Evolutionary conservation across 2,888 invertebrate species (phyloP).

Genomic region (Andrena dorsata): DNA sequence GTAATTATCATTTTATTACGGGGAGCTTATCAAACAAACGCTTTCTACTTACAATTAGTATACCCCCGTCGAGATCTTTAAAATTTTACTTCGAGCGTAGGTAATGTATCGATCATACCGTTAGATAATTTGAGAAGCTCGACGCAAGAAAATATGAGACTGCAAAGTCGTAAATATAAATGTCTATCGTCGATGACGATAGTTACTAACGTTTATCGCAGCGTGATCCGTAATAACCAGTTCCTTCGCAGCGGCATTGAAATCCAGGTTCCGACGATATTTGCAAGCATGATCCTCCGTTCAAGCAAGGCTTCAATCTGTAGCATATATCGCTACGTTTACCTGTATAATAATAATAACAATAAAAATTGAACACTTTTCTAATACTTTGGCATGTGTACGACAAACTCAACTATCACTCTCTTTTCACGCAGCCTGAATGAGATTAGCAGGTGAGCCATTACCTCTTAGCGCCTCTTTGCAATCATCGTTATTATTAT

Average conservation of each 20-base stretch:
- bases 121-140: conserved; percentile 5
- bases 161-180: conserved; percentile 25
- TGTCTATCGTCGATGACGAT: conserved; percentile 20
- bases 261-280: conserved; percentile 89
- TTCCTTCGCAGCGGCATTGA: conserved; percentile 90
- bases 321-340: conserved; percentile 88
- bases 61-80: too few relatives aligned
- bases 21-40: not conserved
- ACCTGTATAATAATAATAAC: conserved; percentile 60
- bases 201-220: conserved; percentile 89
- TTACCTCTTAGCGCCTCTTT: conserved; percentile 88
- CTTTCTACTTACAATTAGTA: conserved; percentile 1
- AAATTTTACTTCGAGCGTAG: not conserved
- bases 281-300: conserved; percentile 89
- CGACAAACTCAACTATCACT: conserved; percentile 1
- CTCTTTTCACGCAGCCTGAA: not conserved
- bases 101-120: not conserved
- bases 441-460: conserved; percentile 23
- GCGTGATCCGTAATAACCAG: conserved; percentile 90
- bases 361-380: conserved; percentile 8
- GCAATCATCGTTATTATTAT: conserved; percentile 87
- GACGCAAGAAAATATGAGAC: conserved; percentile 16
- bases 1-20: conserved; percentile 21
- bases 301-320: conserved; percentile 87
- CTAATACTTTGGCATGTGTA: not conserved